A percentile compares a stretch with the other conserved stretches of the same genome.
These are phyloP conservation scores for Lottia gigantea DNA, from an alignment of 2,888 invertebrate species.

Conservation along the genomic window DNA sequence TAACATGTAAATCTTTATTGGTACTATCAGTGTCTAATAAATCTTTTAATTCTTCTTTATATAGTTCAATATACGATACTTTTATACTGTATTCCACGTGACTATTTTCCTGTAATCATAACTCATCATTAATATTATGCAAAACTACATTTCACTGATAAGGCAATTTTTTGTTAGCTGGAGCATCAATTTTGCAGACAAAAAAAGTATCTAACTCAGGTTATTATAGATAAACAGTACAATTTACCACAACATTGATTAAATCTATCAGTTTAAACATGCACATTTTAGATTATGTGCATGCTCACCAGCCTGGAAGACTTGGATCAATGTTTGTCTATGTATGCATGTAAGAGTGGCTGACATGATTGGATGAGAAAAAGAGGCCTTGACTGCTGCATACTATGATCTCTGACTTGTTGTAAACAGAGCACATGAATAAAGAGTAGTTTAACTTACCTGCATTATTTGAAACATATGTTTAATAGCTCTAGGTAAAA, in stretches of 20 bases:
- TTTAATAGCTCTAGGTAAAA: conserved; percentile 87
- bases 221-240: not conserved
- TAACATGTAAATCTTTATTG: conserved; percentile 64
- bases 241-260: too few species aligned
- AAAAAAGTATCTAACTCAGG: too few species aligned
- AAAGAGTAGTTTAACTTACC: conserved; percentile 45
- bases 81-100: conserved; percentile 51
- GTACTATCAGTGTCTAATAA: conserved; percentile 61
- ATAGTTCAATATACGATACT: conserved; percentile 68
- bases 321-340: too few species aligned
- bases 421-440: not conserved
- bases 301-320: too few species aligned
- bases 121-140: not conserved
- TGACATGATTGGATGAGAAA: too few species aligned
- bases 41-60: conserved; percentile 68
- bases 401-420: not conserved
- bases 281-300: too few species aligned
- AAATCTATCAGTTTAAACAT: too few species aligned
- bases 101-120: conserved; percentile 38
- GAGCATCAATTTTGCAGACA: not conserved
- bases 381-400: too few species aligned
- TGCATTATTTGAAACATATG: conserved; percentile 76
- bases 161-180: not conserved
- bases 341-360: too few species aligned
- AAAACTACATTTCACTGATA: too few species aligned